phyloP scores from a whole-genome alignment of 1,140 invertebrate genomes.

The Cydia strobilella region DNA sequence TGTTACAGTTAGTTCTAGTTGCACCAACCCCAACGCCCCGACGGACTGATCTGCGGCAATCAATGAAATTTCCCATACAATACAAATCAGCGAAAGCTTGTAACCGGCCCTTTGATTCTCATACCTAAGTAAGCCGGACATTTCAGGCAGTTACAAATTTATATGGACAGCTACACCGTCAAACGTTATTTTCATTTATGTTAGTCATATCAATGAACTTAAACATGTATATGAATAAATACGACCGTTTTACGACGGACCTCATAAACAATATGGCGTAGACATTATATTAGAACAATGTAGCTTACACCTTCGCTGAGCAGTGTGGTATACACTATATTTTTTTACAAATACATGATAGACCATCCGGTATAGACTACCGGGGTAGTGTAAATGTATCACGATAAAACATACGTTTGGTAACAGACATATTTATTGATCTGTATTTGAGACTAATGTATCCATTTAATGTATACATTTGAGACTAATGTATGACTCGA shows the following conservation, averaged over 20 bases:
- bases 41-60: no score
- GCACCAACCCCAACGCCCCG: no score
- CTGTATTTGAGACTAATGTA: no score
- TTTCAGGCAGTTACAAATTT: slow-evolving; percentile 8
- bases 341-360: neutral
- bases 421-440: no score
- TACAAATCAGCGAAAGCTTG: no score
- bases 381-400: neutral
- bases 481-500: no score
- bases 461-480: no score
- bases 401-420: no score
- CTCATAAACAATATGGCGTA: slow-evolving; percentile 44
- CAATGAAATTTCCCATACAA: no score
- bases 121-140: neutral
- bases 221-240: slow-evolving; percentile 58
- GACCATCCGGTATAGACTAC: neutral
- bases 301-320: slow-evolving; percentile 10
- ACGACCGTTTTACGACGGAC: slow-evolving; percentile 47
- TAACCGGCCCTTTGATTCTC: no score
- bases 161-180: slow-evolving; percentile 9
- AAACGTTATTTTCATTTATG: slow-evolving; percentile 46
- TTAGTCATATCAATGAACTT: slow-evolving; percentile 54
- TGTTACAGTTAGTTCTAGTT: no score
- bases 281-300: slow-evolving; percentile 30
- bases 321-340: neutral